Base-by-base conservation (phyloP, 1,140 invertebrate species). In the Stegodyphus mimosarum region DNA sequence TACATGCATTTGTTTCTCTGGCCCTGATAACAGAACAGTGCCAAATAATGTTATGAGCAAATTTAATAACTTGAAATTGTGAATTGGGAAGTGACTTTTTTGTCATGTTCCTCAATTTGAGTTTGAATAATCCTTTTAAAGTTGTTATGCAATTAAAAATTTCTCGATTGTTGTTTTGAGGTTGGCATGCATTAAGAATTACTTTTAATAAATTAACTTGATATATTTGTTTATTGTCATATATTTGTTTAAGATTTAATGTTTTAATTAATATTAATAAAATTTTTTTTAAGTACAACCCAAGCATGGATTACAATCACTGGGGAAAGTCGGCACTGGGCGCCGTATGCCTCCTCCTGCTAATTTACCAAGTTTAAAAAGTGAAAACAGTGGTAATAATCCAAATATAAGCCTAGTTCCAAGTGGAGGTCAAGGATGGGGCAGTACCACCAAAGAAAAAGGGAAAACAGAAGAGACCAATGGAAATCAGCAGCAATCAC, bases 291-390 rank as follows among this genome's bases (percentile, higher is more conserved):
- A 83, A 91, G 96, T 94, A 92, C 94, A 95, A 93, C 94, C 95
- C 91, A 97, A 98, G 95, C 96, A 98, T 98, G 97, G 97, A 93
- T 96, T 98, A 94, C 97, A 98, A 95, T 96, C 94, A 92, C 94
- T 99, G 94, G 97, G 97, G 92, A 98, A 98, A 95, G 96, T 98
- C 92, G 96, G 95, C 91, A 96, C 94, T 91, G 95, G 95, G 91
- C 94, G 97, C 92, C 95, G 97, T 91, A 92, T 92, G 90, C 92
- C 92, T 86, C 96, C 96, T 92, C 97, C 97, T 91, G 96, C 96
- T 90, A 97, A 98, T 94, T 93, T 98, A 92, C 97, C 97, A 91
- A 98, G 97, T 94, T 92, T 98, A 92, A 98, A 98, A 93, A 97
- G 96, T 91, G 97, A 98, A 94, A 93, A 94, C 90, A 93, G 93